A percentile compares a stretch with the other conserved stretches of the same genome.
Evolutionary conservation across 1,140 invertebrate species (phyloP).

Genomic region (Pachyrhynchus sulphureomaculatus): DNA sequence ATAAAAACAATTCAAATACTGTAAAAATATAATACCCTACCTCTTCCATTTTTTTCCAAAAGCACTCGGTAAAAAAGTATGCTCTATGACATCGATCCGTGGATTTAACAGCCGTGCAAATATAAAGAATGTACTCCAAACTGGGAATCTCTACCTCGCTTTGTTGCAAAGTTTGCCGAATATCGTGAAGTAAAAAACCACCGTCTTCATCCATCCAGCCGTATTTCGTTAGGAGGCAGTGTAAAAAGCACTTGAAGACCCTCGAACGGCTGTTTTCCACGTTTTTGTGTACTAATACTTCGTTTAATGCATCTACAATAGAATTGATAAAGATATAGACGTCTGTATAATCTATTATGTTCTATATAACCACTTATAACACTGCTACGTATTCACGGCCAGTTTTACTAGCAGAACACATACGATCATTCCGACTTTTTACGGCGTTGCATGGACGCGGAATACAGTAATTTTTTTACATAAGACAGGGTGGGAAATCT

Average conservation of each 20-base stretch:
- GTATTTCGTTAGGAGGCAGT: conserved; percentile 43
- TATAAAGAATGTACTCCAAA: conserved; percentile 41
- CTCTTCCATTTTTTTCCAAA: conserved; percentile 43
- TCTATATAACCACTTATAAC: no score
- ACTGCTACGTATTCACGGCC: no score
- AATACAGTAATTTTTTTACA: no score
- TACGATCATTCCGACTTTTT: no score
- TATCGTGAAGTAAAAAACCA: conserved; percentile 40
- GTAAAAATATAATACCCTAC: conserved; percentile 11
- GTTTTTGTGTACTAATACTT: conserved; percentile 40
- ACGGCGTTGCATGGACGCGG: no score
- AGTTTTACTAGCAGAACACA: no score
- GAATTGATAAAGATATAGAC: conserved; percentile 4
- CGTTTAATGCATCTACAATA: conserved; percentile 40
- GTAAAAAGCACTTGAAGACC: conserved; percentile 42
- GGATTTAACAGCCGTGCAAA: conserved; percentile 40
- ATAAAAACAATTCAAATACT: neutral
- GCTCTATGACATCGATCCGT: conserved; percentile 39
- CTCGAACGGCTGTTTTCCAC: conserved; percentile 24
- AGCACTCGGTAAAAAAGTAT: conserved; percentile 39
- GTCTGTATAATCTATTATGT: no score
- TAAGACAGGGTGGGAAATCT: no score
- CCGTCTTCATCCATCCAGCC: conserved; percentile 46
- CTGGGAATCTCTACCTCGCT: conserved; percentile 35
- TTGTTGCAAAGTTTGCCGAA: conserved; percentile 37